Conservation (phyloP, 2,113 vertebrate species). For the Arvicanthis niloticus region DNA sequence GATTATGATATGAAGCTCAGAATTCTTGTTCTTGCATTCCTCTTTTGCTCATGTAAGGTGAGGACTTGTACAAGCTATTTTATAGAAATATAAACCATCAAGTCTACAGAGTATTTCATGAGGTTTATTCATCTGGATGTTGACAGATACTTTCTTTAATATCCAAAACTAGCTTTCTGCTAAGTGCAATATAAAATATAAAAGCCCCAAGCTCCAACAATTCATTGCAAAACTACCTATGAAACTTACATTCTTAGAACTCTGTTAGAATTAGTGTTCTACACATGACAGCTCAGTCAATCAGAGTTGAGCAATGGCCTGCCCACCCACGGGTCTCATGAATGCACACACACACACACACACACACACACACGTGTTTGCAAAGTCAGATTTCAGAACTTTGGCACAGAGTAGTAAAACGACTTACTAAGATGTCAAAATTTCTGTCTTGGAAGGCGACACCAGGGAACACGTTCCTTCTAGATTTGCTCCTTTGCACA, state of each 20-base stretch:
- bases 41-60: not conserved
- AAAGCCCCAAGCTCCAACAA: slow-evolving; percentile 31
- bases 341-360: not conserved
- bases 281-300: not conserved
- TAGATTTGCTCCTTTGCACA: not conserved
- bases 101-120: not conserved
- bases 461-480: not conserved
- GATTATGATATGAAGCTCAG: not conserved
- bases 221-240: not conserved
- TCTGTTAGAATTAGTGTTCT: not conserved
- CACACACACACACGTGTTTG: not conserved
- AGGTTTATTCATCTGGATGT: slow-evolving; percentile 7
- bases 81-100: not conserved
- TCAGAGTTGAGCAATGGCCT: not conserved
- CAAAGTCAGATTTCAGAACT: slow-evolving; percentile 23
- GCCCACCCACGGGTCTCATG: not conserved
- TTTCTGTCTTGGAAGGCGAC: not conserved
- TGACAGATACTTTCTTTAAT: slow-evolving; percentile 7
- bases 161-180: not conserved
- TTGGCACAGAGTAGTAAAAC: not conserved
- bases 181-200: slow-evolving; percentile 36
- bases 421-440: not conserved
- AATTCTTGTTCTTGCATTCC: not conserved
- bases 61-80: not conserved
- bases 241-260: slow-evolving; percentile 2